A percentile compares a stretch with the other conserved stretches of the same genome.
These are phyloP conservation scores for Zoanthus solanderi DNA, from an alignment of 92 coral and sea anemone species.

Conservation along the genomic window DNA sequence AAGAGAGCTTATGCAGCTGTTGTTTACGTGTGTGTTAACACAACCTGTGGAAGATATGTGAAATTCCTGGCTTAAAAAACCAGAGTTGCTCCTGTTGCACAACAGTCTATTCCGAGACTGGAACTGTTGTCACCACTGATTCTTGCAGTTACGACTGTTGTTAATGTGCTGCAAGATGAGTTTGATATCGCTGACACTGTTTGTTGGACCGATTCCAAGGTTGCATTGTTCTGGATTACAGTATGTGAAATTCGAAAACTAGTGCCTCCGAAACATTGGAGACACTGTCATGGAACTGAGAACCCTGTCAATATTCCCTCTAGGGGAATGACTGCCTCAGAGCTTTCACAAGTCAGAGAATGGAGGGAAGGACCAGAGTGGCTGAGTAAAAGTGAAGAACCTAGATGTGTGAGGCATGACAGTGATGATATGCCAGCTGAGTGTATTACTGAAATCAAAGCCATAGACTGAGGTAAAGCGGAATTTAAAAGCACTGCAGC, in stretches of 20 bases:
- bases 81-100: neutral
- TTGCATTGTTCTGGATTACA: constrained; percentile 29
- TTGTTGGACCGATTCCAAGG: constrained; percentile 40
- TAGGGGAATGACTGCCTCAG: neutral
- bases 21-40: constrained; percentile 49
- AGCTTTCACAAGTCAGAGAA: neutral
- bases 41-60: constrained; percentile 32
- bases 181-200: neutral
- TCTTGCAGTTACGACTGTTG: neutral
- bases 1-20: constrained; percentile 62
- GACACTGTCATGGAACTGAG: neutral
- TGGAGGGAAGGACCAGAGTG: neutral
- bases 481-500: neutral
- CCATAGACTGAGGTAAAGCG: neutral
- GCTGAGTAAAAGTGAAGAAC: neutral
- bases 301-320: neutral
- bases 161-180: neutral
- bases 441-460: constrained; percentile 1
- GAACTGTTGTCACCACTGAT: neutral
- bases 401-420: neutral
- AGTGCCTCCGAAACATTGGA: neutral
- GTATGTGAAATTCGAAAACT: neutral
- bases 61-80: neutral
- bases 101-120: neutral
- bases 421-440: neutral